A percentile compares a stretch with the other conserved stretches of the same genome.
These are phyloP conservation scores for Graphium colonna DNA, from an alignment of 2,888 invertebrate species.

Conservation along the genomic window DNA sequence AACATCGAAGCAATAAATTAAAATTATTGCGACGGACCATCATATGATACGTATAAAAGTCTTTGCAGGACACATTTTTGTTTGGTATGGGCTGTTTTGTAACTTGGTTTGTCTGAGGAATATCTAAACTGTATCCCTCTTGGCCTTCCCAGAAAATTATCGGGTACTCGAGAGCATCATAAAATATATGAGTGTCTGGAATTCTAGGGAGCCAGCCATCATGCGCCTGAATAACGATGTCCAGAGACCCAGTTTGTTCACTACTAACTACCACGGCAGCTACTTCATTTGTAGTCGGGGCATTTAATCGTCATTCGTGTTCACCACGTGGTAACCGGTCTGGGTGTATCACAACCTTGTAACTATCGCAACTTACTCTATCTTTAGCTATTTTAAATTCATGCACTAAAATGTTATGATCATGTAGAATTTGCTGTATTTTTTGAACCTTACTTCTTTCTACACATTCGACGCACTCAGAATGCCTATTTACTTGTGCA, in stretches of 20 bases:
- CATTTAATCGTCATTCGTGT: slow-evolving; percentile 27
- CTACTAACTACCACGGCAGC: slow-evolving; percentile 20
- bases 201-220: slow-evolving; percentile 17
- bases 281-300: slow-evolving; percentile 25
- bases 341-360: slow-evolving; percentile 15
- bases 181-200: slow-evolving; percentile 23
- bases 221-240: slow-evolving; percentile 21
- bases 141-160: slow-evolving; percentile 42
- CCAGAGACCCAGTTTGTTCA: slow-evolving; percentile 16
- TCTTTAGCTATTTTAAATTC: slow-evolving; percentile 32
- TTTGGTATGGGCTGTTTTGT: not conserved
- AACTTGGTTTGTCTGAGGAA: not conserved
- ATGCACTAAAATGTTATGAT: slow-evolving; percentile 18
- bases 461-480: slow-evolving; percentile 23
- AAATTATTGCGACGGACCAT: not conserved
- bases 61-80: not conserved
- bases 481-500: slow-evolving; percentile 22
- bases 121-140: slow-evolving; percentile 34
- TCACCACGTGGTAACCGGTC: slow-evolving; percentile 27
- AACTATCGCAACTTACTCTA: slow-evolving; percentile 27
- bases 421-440: slow-evolving; percentile 34
- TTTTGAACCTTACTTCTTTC: slow-evolving; percentile 28
- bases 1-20: slow-evolving; percentile 1
- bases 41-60: not conserved
- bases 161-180: slow-evolving; percentile 49